Evolutionary conservation across 1,140 invertebrate genomes (phyloP).

Genomic region (Drosophila kohkoa): DNA sequence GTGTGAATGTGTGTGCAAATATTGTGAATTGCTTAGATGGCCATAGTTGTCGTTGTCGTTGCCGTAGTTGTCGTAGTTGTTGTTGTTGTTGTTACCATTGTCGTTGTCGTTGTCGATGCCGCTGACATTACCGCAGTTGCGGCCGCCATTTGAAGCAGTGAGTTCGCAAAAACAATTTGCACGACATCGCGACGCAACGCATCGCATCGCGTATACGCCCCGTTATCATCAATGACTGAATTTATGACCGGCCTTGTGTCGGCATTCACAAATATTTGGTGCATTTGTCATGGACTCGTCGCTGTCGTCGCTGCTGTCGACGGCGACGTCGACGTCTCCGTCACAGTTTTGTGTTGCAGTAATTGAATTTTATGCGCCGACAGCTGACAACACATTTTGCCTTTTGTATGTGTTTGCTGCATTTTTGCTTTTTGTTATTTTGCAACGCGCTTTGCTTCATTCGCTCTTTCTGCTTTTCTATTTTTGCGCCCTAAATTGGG

Average conservation of each 20-base stretch:
- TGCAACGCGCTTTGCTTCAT: background rate
- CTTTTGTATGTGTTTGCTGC: no score
- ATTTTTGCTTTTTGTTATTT: slow-evolving; percentile 10
- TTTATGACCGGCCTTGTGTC: slow-evolving; percentile 60
- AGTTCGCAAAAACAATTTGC: slow-evolving; percentile 43
- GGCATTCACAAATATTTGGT: slow-evolving; percentile 50
- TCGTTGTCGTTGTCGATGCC: slow-evolving; percentile 4
- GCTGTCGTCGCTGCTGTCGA: slow-evolving; percentile 7
- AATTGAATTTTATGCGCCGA: slow-evolving; percentile 64
- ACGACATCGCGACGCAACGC: slow-evolving; percentile 21
- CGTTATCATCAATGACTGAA: slow-evolving; percentile 61
- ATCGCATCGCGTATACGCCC: slow-evolving; percentile 63
- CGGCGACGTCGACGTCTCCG: no score
- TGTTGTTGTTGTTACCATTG: slow-evolving; percentile 2
- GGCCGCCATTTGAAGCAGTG: slow-evolving; percentile 9
- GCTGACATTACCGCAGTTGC: slow-evolving; percentile 12
- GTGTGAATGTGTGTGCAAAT: slow-evolving; percentile 43
- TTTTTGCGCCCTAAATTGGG: slow-evolving; percentile 57
- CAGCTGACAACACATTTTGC: slow-evolving; percentile 42
- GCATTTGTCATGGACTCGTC: slow-evolving; percentile 39
- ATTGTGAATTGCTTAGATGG: slow-evolving; percentile 55
- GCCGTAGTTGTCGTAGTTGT: background rate
- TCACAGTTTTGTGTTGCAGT: slow-evolving; percentile 25
- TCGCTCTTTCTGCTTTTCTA: background rate
- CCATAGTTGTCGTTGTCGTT: background rate